Evolutionary conservation across 2,797 vertebrate species (phyloP).

Genomic region (Linurgus olivaceus): DNA sequence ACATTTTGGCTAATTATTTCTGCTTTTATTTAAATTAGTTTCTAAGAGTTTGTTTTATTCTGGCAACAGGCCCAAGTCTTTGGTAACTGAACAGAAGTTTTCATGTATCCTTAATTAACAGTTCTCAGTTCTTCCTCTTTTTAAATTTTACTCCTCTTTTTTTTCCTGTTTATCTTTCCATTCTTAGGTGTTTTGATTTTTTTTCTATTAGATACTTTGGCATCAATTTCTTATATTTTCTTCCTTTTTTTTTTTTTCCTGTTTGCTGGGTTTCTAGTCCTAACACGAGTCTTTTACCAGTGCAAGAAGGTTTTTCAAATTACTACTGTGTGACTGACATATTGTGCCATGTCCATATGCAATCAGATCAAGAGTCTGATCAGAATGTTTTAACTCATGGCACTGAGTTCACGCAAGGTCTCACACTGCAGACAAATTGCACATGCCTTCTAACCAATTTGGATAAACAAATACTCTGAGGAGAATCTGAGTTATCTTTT

Average conservation of each 20-base stretch:
- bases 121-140: not conserved
- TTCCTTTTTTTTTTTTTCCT: not conserved
- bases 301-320: not conserved
- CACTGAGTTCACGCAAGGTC: not conserved
- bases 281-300: not conserved
- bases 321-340: not conserved
- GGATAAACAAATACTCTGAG: not conserved
- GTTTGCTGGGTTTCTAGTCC: not conserved
- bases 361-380: not conserved
- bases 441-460: not conserved
- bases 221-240: not conserved
- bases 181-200: not conserved
- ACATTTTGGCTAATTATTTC: slow-evolving; percentile 29
- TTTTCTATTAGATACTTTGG: not conserved
- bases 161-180: not conserved
- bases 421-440: not conserved
- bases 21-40: slow-evolving; percentile 58
- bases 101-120: not conserved
- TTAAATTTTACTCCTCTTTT: not conserved
- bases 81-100: not conserved
- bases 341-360: not conserved
- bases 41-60: not conserved
- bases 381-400: not conserved
- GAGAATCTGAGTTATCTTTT: not conserved
- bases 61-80: not conserved